phyloP scores from a whole-genome alignment of 2,113 vertebrate species.

The Pampusana beccarii region DNA sequence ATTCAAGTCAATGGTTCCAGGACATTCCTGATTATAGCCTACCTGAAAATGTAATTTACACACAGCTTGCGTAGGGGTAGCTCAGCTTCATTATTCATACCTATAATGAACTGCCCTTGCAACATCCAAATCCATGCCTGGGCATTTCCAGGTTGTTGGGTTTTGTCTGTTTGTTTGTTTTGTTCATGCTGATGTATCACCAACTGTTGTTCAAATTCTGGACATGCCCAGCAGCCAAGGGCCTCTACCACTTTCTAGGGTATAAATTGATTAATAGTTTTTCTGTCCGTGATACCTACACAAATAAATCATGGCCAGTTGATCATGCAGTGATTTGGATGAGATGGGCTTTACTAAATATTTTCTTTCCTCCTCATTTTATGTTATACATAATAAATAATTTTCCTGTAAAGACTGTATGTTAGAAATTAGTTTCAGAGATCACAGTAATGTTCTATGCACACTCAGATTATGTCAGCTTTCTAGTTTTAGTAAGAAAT shows the following conservation, averaged over 20 bases:
- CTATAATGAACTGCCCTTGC: background rate
- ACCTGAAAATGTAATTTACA: constrained; percentile 32
- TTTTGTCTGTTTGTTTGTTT: background rate
- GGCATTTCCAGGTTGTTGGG: background rate
- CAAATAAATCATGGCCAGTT: background rate
- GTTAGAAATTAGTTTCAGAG: background rate
- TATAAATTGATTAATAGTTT: background rate
- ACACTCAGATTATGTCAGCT: background rate
- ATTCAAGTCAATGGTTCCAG: background rate
- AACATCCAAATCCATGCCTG: background rate
- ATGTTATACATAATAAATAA: background rate
- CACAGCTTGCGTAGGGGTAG: background rate
- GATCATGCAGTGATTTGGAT: background rate
- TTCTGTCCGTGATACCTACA: background rate
- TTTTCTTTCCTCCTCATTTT: background rate
- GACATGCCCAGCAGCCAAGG: background rate
- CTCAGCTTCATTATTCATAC: constrained; percentile 10
- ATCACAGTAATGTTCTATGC: background rate
- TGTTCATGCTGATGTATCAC: background rate
- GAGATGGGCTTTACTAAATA: background rate
- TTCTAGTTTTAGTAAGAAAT: background rate
- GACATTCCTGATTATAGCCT: background rate
- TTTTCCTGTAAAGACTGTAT: background rate
- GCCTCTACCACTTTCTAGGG: background rate
- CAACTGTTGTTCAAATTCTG: background rate